phyloP scores from a whole-genome alignment of 1,140 invertebrate genomes.

The Pseudomyrmex concolor region DNA sequence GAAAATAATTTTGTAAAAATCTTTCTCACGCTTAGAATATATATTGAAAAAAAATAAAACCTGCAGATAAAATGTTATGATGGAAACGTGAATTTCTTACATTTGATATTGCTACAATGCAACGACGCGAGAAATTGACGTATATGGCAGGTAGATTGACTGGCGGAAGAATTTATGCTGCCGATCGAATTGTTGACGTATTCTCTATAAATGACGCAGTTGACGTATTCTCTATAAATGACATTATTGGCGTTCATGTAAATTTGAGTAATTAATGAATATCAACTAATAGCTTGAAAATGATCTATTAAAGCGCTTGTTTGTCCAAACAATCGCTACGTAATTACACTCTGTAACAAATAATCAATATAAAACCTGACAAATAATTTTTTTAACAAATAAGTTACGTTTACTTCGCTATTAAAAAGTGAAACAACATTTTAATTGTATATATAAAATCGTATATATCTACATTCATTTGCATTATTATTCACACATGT shows the following conservation, averaged over 20 bases:
- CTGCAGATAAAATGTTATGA: neutral
- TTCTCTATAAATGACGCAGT: neutral
- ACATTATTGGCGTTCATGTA: neutral
- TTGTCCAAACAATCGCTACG: too few relatives aligned
- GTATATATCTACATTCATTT: neutral
- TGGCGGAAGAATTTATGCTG: neutral
- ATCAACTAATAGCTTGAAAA: neutral
- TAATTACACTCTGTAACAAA: too few relatives aligned
- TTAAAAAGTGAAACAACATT: too few relatives aligned
- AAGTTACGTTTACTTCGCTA: too few relatives aligned
- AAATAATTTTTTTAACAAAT: too few relatives aligned
- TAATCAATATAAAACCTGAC: too few relatives aligned
- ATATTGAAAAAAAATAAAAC: neutral
- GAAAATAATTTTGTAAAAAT: neutral
- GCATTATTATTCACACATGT: conserved; percentile 3
- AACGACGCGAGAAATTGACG: conserved; percentile 3
- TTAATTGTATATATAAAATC: too few relatives aligned
- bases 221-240: neutral
- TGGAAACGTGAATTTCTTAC: conserved; percentile 19
- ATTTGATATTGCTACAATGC: conserved; percentile 6
- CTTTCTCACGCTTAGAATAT: neutral
- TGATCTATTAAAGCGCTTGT: too few relatives aligned
- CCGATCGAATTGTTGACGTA: neutral
- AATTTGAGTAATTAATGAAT: too few relatives aligned
- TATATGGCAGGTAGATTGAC: neutral